Evolutionary conservation across 2,888 invertebrate species (phyloP), one percentile per base, ranked within the genome.

Genomic region (Melitaea athalia): DNA sequence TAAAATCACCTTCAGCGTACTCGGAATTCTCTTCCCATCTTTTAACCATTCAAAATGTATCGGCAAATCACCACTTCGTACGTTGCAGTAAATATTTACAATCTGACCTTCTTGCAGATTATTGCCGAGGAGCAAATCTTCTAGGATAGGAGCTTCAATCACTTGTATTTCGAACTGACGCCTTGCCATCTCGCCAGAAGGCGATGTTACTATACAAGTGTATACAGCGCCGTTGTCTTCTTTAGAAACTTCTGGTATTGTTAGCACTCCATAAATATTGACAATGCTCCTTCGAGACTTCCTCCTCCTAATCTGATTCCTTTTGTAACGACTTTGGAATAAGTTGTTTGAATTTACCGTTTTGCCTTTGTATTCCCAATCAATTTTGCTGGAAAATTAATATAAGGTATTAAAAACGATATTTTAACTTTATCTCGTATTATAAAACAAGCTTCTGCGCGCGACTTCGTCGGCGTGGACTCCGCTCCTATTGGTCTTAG

Each of bases 31-130:
- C 77, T 93, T 93, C 59, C 94, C 94, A 82, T 95, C 95, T 78
- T 95, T 95, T 77, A 94, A 86, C 95, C 95, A 95, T 70, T 94
- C 93, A 79, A 95, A 95, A 86, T 95, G 95, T 77, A 95, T 95
- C 55, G 95, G 95, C 87, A 95, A 87, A 82, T 95, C 95, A 11
- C 95, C 95, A 63, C 94, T 93, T 59, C 95, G 95, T 0, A 97
- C 95, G 76, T 95, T 96, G 81, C 97, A 97, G 60, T 97, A 96
- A 60, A 97, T 96, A 85, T 97, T 96, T 42, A 96, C 96, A 76
- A 97, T 94, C 82, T 97, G 96, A 59, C 97, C 96, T 90, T 98
- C 96, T 85, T 96, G 96, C 0, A 97, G 93, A 81, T 96, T 96
- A 64, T 95, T 94, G 0, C 97, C 97, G 77, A 98, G 95, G 45